phyloP scores from a whole-genome alignment of 2,797 vertebrate genomes.

The Pagetopsis macropterus region DNA sequence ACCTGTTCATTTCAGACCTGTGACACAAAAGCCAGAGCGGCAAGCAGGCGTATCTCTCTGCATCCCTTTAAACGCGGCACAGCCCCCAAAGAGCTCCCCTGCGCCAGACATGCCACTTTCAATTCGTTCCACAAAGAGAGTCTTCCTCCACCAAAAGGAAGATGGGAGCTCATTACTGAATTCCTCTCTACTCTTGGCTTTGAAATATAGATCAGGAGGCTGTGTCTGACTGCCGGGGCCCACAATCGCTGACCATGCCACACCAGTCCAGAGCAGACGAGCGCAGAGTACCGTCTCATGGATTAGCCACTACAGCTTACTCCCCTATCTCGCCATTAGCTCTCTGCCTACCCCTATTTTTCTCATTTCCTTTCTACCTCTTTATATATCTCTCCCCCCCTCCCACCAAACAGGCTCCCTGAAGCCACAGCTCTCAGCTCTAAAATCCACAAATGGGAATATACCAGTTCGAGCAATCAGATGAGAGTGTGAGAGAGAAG shows the following conservation, averaged over 20 bases:
- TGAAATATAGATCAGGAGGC: slow-evolving; percentile 83
- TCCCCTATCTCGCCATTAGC: slow-evolving; percentile 58
- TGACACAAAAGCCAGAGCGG: slow-evolving; percentile 68
- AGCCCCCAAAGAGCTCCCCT: slow-evolving; percentile 78
- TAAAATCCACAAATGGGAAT: slow-evolving; percentile 70
- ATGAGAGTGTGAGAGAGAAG: slow-evolving; percentile 55
- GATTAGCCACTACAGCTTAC: slow-evolving; percentile 69
- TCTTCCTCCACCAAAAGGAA: slow-evolving; percentile 77
- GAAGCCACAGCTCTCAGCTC: slow-evolving; percentile 56
- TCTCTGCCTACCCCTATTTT: slow-evolving; percentile 33
- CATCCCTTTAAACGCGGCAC: slow-evolving; percentile 70
- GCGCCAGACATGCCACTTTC: slow-evolving; percentile 81
- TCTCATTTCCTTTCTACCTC: slow-evolving; percentile 39
- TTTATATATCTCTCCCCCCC: slow-evolving; percentile 30
- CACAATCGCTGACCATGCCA: slow-evolving; percentile 37
- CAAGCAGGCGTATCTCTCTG: slow-evolving; percentile 63
- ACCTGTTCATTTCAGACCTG: slow-evolving; percentile 73
- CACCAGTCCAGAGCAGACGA: slow-evolving; percentile 62
- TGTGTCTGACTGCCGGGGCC: slow-evolving; percentile 63
- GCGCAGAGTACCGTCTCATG: slow-evolving; percentile 53
- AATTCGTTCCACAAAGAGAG: slow-evolving; percentile 86
- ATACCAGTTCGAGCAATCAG: slow-evolving; percentile 69
- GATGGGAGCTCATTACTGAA: slow-evolving; percentile 84
- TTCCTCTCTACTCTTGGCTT: slow-evolving; percentile 78
- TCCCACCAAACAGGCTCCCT: slow-evolving; percentile 55